Conservation (phyloP, 1,140 invertebrate genomes). For the Brachionus rotundiformis region DNA sequence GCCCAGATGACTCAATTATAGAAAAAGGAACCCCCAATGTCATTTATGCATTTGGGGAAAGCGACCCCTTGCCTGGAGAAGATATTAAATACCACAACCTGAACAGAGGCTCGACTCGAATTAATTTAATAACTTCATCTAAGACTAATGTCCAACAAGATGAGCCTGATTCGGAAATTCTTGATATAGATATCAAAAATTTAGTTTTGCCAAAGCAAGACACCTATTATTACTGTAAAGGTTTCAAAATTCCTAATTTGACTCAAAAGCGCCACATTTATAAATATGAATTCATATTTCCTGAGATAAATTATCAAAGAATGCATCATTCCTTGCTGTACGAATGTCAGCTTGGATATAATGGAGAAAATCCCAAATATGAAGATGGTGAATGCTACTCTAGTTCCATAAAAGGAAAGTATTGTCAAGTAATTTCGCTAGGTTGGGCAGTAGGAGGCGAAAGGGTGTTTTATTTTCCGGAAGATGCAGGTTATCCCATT, state of each 20-base stretch:
- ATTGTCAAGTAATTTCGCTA: slow-evolving; percentile 11
- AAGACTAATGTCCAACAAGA: background rate
- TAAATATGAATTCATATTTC: slow-evolving; percentile 47
- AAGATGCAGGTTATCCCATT: slow-evolving; percentile 42
- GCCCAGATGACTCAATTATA: slow-evolving; percentile 15
- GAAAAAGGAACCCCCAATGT: slow-evolving; percentile 5
- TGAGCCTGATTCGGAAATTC: background rate
- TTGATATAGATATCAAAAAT: slow-evolving; percentile 26
- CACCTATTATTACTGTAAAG: slow-evolving; percentile 34
- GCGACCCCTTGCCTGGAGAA: slow-evolving; percentile 16
- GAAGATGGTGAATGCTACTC: slow-evolving; percentile 32
- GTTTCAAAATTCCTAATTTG: slow-evolving; percentile 6
- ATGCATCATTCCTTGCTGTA: slow-evolving; percentile 49
- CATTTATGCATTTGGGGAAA: slow-evolving; percentile 21
- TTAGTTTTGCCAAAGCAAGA: slow-evolving; percentile 14
- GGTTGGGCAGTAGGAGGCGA: slow-evolving; percentile 43
- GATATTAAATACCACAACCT: slow-evolving; percentile 10
- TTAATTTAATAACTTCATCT: slow-evolving; percentile 19
- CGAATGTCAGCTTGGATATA: slow-evolving; percentile 12
- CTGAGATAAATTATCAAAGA: slow-evolving; percentile 35
- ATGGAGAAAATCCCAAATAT: slow-evolving; percentile 1
- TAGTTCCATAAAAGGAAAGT: background rate
- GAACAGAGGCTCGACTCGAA: slow-evolving; percentile 5
- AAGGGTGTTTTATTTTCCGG: background rate
- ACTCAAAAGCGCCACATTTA: slow-evolving; percentile 30